phyloP scores from a whole-genome alignment of 2,888 invertebrate species.

The Apodemia zela region DNA sequence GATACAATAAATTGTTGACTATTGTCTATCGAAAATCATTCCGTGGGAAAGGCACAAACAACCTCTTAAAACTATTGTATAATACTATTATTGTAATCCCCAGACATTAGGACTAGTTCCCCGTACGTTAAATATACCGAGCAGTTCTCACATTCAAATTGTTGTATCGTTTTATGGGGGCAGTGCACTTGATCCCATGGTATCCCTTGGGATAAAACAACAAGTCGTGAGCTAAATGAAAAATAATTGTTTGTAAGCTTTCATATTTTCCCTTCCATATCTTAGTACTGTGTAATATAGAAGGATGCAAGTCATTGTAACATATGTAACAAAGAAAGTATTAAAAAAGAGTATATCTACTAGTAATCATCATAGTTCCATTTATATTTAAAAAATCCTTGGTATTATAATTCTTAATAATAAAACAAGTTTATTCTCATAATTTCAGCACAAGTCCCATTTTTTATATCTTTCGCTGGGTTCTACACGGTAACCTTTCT shows the following conservation, averaged over 20 bases:
- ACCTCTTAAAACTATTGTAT: neutral
- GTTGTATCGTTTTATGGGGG: slow-evolving; percentile 53
- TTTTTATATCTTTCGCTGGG: too few relatives aligned
- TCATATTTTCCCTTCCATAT: slow-evolving; percentile 4
- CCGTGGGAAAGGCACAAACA: neutral
- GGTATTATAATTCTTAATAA: too few relatives aligned
- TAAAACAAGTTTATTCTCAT: too few relatives aligned
- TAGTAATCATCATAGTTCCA: too few relatives aligned
- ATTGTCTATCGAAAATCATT: neutral
- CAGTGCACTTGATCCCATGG: slow-evolving; percentile 58
- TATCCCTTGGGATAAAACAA: slow-evolving; percentile 56
- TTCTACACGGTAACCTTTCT: neutral
- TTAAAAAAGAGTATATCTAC: too few relatives aligned
- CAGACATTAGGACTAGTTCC: slow-evolving; percentile 7
- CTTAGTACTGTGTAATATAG: neutral
- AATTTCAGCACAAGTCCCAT: too few relatives aligned
- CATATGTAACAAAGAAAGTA: too few relatives aligned
- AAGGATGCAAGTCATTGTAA: too few relatives aligned
- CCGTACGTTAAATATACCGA: neutral
- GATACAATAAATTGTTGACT: too few relatives aligned
- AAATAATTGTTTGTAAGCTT: slow-evolving; percentile 61
- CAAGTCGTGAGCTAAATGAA: slow-evolving; percentile 70
- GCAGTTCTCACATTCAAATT: slow-evolving; percentile 63
- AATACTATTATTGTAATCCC: slow-evolving; percentile 1
- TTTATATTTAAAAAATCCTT: too few relatives aligned